Evolutionary conservation across 2,113 vertebrate genomes (phyloP), one percentile per base, ranked within the genome.

Genomic region (Lepus europaeus): DNA sequence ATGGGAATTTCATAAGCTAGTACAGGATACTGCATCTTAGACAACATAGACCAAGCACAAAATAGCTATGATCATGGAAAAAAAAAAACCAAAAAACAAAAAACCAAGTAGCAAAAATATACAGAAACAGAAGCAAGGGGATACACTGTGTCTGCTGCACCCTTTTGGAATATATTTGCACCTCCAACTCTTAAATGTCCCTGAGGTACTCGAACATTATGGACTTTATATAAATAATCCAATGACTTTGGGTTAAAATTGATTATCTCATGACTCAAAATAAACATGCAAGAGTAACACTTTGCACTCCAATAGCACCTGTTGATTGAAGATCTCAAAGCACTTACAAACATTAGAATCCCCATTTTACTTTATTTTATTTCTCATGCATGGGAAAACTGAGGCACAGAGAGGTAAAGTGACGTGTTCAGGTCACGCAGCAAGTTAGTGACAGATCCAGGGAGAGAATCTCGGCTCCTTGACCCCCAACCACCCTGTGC

Each of bases 101-200:
- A 99, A 99, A 99, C 98, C 97, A 95, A 98, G 94, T 97, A 98
- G 98, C 98, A 99, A 98, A 99, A 99, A 99, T 98, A 98, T 98
- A 98, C 98, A 98, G 98, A 98, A 98, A 98, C 97, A 97, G 98
- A 98, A 98, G 98, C 96, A 93, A 97, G 98, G 98, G 95, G 98
- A 98, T 98, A 97, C 91, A 96, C 96, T 98, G 98, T 99, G 98
- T 98, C 98, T 98, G 98, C 97, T 98, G 98, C 98, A 98, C 98
- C 98, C 98, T 98, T 98, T 98, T 98, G 98, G 98, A 99, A 98
- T 98, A 98, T 97, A 98, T 97, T 98, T 97, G 98, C 98, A 98
- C 98, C 99, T 98, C 99, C 98, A 98, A 98, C 99, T 99, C 98
- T 98, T 97, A 98, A 98, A 98, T 98, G 98, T 99, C 99, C 99